Conservation (phyloP, 92 coral and sea anemone species). For the Porites cylindrica region DNA sequence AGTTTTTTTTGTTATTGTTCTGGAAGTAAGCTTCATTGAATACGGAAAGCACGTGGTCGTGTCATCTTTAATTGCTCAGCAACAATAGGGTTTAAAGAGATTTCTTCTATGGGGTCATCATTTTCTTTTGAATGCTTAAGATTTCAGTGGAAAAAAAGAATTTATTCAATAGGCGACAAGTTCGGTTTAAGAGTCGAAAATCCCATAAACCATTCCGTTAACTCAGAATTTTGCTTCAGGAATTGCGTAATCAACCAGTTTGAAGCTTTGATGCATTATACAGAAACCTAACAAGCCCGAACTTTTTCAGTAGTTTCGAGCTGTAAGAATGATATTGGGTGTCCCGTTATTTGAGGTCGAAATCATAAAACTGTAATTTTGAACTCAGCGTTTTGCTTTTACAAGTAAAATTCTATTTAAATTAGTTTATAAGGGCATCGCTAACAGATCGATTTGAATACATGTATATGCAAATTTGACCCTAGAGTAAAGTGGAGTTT, state of each 20-base stretch:
- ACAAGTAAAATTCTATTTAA: not conserved
- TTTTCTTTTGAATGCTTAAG: constrained; percentile 13
- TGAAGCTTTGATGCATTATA: no score
- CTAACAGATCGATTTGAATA: not conserved
- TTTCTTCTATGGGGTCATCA: not conserved
- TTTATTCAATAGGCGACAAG: no score
- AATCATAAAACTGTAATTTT: no score
- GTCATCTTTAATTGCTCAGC: not conserved
- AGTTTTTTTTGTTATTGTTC: constrained; percentile 14
- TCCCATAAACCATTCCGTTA: no score
- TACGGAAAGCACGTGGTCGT: constrained; percentile 18
- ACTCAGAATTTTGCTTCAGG: no score
- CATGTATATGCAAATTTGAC: constrained; percentile 1
- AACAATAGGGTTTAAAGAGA: constrained; percentile 12
- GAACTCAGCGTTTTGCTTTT: not conserved
- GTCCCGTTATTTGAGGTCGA: no score
- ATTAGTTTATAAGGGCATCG: not conserved
- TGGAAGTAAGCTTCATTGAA: constrained; percentile 3
- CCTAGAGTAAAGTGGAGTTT: not conserved
- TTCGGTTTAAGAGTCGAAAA: no score
- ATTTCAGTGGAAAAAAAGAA: not conserved
- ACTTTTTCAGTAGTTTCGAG: no score
- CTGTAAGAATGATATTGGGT: no score
- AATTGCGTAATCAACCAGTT: no score
- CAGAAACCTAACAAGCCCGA: no score